phyloP scores from a whole-genome alignment of 1,140 invertebrate genomes.

The Helicoverpa zea region DNA sequence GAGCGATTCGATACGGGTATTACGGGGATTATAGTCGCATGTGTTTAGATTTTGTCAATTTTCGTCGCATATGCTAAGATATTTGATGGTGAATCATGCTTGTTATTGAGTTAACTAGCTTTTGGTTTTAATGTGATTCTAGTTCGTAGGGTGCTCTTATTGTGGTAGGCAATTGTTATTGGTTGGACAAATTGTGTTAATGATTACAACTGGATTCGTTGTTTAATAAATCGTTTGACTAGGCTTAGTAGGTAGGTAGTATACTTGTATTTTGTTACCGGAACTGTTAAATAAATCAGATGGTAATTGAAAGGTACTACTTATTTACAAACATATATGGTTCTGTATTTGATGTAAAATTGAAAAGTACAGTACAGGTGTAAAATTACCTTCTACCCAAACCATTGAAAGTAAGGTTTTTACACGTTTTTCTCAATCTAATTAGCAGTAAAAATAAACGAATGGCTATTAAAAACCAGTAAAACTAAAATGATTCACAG shows the following conservation, averaged over 20 bases:
- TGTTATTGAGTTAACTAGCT: constrained; percentile 4
- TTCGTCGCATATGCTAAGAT: constrained; percentile 50
- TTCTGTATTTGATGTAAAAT: too few species aligned
- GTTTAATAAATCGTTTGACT: too few species aligned
- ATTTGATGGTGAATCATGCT: constrained; percentile 20
- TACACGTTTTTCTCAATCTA: background rate
- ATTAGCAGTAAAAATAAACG: background rate
- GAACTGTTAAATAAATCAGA: too few species aligned
- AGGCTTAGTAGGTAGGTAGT: too few species aligned
- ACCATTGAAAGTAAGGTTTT: background rate
- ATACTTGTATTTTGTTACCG: too few species aligned
- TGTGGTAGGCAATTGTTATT: too few species aligned
- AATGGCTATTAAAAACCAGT: background rate
- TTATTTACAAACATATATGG: too few species aligned
- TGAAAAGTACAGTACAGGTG: too few species aligned
- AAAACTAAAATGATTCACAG: constrained; percentile 7
- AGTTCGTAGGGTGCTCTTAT: background rate
- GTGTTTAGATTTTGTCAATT: constrained; percentile 59
- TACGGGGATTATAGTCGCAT: constrained; percentile 66
- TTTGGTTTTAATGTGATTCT: background rate
- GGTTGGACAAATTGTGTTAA: too few species aligned
- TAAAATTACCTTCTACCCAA: too few species aligned
- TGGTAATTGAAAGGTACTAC: too few species aligned
- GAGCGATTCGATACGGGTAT: constrained; percentile 69
- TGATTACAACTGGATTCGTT: too few species aligned